Conservation (phyloP, 2,888 invertebrate genomes). For the Smittia sp. region DNA sequence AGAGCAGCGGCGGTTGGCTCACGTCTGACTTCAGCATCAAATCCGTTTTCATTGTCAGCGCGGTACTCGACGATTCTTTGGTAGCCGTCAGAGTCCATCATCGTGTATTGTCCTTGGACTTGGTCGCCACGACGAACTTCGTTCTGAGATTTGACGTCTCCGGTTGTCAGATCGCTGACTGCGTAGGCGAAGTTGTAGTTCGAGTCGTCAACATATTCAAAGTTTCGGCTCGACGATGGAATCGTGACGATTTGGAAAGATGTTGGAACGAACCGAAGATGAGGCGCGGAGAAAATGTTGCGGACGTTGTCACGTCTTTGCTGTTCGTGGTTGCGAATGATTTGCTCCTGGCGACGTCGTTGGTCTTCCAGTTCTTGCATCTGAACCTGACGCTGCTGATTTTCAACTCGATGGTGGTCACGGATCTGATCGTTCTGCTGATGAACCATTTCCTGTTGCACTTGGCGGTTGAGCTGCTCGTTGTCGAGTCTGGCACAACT, state of each 20-base stretch:
- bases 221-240: background rate
- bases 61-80: conserved; percentile 39
- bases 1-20: conserved; percentile 14
- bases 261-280: background rate
- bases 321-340: conserved; percentile 19
- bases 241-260: background rate
- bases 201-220: background rate
- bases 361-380: background rate
- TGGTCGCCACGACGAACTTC: conserved; percentile 36
- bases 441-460: conserved; percentile 21
- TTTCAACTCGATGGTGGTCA: conserved; percentile 22
- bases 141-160: conserved; percentile 40
- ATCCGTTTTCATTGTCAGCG: conserved; percentile 39
- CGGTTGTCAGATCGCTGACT: conserved; percentile 36
- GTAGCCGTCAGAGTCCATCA: conserved; percentile 42
- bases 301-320: conserved; percentile 20
- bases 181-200: conserved; percentile 40
- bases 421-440: conserved; percentile 18
- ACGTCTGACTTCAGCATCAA: conserved; percentile 41
- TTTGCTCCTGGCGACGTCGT: background rate
- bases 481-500: conserved; percentile 48
- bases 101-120: conserved; percentile 41
- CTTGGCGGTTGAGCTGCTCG: conserved; percentile 40
- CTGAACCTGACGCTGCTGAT: conserved; percentile 3
- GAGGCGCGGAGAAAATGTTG: background rate